Evolutionary conservation across 2,113 vertebrate genomes (phyloP).

Genomic region (Calypte anna): DNA sequence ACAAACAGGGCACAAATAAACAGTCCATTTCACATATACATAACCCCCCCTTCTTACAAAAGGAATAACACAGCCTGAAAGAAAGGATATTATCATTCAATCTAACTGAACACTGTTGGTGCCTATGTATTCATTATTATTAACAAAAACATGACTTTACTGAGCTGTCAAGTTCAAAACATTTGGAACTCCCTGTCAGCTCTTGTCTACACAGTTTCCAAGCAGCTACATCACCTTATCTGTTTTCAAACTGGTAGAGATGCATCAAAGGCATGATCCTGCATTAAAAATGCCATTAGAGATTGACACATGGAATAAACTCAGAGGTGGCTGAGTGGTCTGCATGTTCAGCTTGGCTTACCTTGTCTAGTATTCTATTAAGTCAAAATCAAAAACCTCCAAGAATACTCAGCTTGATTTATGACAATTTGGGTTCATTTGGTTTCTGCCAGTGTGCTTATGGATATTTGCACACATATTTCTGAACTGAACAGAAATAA

Average conservation of each 20-base stretch:
- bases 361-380: background rate
- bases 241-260: background rate
- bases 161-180: background rate
- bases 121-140: background rate
- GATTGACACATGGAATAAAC: background rate
- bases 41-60: background rate
- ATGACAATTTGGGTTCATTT: background rate
- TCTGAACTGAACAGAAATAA: background rate
- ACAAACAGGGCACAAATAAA: background rate
- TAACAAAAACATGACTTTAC: background rate
- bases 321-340: background rate
- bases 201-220: background rate
- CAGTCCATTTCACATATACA: background rate
- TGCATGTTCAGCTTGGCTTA: fast-evolving
- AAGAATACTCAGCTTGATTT: background rate
- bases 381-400: background rate
- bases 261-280: background rate
- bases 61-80: background rate
- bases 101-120: background rate
- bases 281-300: background rate
- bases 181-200: background rate
- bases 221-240: background rate
- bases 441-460: background rate
- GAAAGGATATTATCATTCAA: background rate
- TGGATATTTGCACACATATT: background rate